phyloP scores from a whole-genome alignment of 2,888 invertebrate genomes.

The Apamea sordens region DNA sequence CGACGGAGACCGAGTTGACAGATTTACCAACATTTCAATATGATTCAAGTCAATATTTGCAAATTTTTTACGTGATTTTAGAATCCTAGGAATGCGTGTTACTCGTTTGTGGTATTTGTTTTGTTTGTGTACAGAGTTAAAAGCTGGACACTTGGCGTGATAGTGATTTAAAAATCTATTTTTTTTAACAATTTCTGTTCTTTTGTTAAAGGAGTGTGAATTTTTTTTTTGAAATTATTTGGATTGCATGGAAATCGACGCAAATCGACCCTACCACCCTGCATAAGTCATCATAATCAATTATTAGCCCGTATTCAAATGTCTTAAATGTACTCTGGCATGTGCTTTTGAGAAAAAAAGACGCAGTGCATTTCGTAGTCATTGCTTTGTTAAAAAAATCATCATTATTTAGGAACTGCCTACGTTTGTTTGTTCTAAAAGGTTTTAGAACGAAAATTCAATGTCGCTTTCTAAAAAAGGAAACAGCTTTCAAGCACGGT shows the following conservation, averaged over 20 bases:
- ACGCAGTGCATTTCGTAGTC: neutral
- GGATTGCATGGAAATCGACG: too few species aligned
- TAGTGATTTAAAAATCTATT: neutral
- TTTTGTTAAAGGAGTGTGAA: neutral
- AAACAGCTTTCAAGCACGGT: slow-evolving; percentile 64
- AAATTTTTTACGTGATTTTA: neutral
- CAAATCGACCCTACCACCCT: too few species aligned
- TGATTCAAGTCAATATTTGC: slow-evolving; percentile 27
- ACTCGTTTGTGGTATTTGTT: neutral
- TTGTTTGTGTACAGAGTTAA: neutral
- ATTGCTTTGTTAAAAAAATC: neutral
- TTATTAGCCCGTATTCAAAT: neutral
- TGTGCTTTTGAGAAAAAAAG: neutral
- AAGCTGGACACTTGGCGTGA: neutral
- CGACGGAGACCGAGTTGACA: slow-evolving; percentile 5
- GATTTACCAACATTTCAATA: slow-evolving; percentile 28
- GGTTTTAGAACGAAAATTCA: slow-evolving; percentile 14
- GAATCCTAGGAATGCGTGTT: neutral
- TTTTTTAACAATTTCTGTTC: neutral
- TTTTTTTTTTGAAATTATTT: too few species aligned
- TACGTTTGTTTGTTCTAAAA: neutral
- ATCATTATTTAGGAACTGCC: neutral
- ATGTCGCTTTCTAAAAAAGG: slow-evolving; percentile 6
- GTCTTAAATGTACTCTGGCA: neutral
- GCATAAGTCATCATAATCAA: neutral